These are phyloP conservation scores for Monoplex corrugatus DNA, from an alignment of 2,888 invertebrate species.

Conservation along the genomic window DNA sequence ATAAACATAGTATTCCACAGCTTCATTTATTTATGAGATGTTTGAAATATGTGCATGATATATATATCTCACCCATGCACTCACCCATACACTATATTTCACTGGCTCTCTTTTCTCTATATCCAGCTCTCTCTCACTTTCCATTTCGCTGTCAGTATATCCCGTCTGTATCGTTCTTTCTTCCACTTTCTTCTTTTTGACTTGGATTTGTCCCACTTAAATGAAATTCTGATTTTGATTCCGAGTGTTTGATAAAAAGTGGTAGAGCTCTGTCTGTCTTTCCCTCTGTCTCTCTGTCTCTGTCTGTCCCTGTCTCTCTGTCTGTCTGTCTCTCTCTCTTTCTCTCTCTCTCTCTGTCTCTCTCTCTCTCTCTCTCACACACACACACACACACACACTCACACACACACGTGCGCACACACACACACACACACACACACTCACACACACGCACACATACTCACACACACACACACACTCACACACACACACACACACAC, in stretches of 20 bases:
- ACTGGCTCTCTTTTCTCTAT: too few species aligned
- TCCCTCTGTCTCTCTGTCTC: not conserved
- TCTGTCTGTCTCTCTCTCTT: not conserved
- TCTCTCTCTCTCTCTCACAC: not conserved
- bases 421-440: constrained; percentile 11
- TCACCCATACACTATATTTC: too few species aligned
- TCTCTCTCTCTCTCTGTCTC: not conserved
- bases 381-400: not conserved
- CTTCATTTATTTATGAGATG: too few species aligned
- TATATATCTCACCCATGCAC: too few species aligned
- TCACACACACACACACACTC: not conserved
- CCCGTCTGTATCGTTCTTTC: too few species aligned
- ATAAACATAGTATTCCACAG: too few species aligned
- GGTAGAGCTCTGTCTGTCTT: not conserved
- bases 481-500: not conserved
- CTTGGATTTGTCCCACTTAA: too few species aligned
- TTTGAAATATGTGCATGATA: too few species aligned
- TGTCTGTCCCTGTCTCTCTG: not conserved
- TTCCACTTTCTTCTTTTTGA: not conserved
- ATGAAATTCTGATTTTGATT: too few species aligned
- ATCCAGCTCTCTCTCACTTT: too few species aligned
- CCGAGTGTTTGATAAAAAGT: too few species aligned
- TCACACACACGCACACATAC: not conserved
- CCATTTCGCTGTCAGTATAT: too few species aligned
- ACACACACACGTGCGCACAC: not conserved